These are phyloP conservation scores for Sanderia malayensis DNA, from an alignment of 30 jellyfish, hydroid and myxozoan species.

Conservation along the genomic window DNA sequence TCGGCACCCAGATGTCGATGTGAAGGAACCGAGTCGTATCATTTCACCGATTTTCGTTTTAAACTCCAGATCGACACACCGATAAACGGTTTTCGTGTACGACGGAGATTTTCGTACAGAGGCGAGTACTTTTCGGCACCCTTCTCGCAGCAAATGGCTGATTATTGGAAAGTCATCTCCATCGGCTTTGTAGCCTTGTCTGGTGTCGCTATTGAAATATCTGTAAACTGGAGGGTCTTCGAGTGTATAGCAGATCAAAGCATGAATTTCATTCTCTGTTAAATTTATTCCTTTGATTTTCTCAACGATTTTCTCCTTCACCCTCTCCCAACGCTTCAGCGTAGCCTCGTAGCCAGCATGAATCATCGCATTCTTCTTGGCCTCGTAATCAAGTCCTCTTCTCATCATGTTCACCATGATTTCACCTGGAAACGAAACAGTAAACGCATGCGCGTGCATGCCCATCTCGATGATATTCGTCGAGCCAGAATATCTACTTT, in stretches of 20 bases:
- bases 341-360: constrained; percentile 60
- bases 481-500: constrained; percentile 14
- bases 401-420: constrained; percentile 64
- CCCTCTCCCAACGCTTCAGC: constrained; percentile 27
- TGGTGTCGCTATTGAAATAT: constrained; percentile 51
- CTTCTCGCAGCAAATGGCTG: constrained; percentile 55
- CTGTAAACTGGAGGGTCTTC: constrained; percentile 66
- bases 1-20: constrained; percentile 43
- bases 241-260: constrained; percentile 58
- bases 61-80: constrained; percentile 39
- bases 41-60: constrained; percentile 46
- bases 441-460: constrained; percentile 37
- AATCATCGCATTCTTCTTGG: constrained; percentile 60
- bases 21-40: constrained; percentile 54
- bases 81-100: constrained; percentile 33
- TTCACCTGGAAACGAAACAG: constrained; percentile 56
- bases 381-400: constrained; percentile 62
- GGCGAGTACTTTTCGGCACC: constrained; percentile 44
- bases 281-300: constrained; percentile 28
- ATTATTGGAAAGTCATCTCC: constrained; percentile 66
- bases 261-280: constrained; percentile 46
- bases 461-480: constrained; percentile 48
- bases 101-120: constrained; percentile 12
- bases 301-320: neutral
- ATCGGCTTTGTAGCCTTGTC: constrained; percentile 57